A percentile compares a stretch with the other conserved stretches of the same genome.
These are phyloP conservation scores for Amblyornis subalaris DNA, from an alignment of 2,113 vertebrate species.

Conservation along the genomic window DNA sequence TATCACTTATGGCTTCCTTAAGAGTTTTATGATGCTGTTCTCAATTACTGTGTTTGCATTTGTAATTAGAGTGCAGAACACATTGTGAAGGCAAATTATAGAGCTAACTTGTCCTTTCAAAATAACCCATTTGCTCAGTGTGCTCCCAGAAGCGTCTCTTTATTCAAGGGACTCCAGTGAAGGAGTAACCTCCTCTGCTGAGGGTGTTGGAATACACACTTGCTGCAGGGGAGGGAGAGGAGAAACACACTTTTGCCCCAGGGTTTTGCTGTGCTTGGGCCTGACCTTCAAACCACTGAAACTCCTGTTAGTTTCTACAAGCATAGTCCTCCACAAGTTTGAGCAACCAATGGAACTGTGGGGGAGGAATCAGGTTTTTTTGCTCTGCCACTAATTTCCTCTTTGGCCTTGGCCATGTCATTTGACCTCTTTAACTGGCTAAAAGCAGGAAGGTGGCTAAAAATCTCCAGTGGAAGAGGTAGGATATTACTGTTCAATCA, in stretches of 20 bases:
- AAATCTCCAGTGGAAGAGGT: neutral
- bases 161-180: constrained; percentile 11
- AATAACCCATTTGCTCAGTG: constrained; percentile 41
- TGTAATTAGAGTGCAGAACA: constrained; percentile 56
- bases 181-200: neutral
- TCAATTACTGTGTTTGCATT: constrained; percentile 66
- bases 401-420: neutral
- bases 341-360: neutral
- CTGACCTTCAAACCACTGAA: constrained; percentile 38
- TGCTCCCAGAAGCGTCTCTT: constrained; percentile 31
- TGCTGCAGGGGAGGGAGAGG: constrained; percentile 14
- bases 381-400: neutral
- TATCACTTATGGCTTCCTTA: constrained; percentile 61
- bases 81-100: constrained; percentile 38
- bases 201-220: neutral
- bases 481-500: neutral
- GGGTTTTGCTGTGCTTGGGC: neutral
- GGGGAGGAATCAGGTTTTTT: neutral
- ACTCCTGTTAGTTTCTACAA: neutral
- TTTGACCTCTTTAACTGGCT: neutral
- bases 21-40: constrained; percentile 61
- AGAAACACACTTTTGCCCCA: neutral
- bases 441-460: neutral
- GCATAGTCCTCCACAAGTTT: neutral
- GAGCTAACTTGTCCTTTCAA: constrained; percentile 59